These are phyloP conservation scores for Urophycis tenuis DNA, from an alignment of 2,797 vertebrate genomes.

Conservation along the genomic window DNA sequence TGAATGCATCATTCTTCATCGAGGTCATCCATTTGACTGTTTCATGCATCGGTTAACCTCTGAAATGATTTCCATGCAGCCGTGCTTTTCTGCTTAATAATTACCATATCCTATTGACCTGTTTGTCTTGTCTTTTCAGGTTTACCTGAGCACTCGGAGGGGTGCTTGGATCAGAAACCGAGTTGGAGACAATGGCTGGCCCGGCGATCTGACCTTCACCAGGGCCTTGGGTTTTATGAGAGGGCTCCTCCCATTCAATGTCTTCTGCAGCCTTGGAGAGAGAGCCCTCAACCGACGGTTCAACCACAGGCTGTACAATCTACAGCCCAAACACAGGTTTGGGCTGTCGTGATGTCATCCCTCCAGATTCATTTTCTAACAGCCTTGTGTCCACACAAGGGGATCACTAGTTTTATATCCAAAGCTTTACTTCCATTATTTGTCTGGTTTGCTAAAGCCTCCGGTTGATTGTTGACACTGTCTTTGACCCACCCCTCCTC, in stretches of 20 bases:
- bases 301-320: slow-evolving; percentile 67
- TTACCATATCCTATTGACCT: background rate
- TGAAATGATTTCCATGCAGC: background rate
- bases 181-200: slow-evolving; percentile 62
- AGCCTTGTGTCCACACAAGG: no score
- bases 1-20: background rate
- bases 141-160: slow-evolving; percentile 74
- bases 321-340: slow-evolving; percentile 90
- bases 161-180: slow-evolving; percentile 73
- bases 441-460: no score
- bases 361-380: no score
- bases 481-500: no score
- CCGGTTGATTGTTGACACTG: no score
- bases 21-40: background rate
- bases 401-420: no score
- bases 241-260: slow-evolving; percentile 36
- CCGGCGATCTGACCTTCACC: slow-evolving; percentile 53
- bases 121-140: slow-evolving; percentile 44
- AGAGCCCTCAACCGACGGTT: slow-evolving; percentile 58
- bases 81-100: background rate
- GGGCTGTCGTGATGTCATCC: no score
- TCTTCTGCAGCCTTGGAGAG: slow-evolving; percentile 48
- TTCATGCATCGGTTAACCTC: background rate
- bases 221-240: accelerated
- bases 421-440: no score